phyloP scores from a whole-genome alignment of 2,888 invertebrate genomes.

The Cataglyphis livida region DNA sequence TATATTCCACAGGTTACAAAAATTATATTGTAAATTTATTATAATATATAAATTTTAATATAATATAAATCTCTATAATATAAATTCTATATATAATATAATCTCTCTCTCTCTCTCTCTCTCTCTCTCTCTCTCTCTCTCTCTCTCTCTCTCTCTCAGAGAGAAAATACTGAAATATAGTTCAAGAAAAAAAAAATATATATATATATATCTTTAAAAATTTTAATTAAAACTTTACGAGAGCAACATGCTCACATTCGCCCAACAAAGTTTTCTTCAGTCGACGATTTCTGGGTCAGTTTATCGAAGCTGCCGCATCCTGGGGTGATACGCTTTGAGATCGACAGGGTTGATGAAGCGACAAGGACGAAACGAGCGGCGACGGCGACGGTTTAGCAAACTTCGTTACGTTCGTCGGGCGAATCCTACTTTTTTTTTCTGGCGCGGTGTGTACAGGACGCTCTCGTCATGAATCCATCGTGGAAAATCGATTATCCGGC shows the following conservation, averaged over 20 bases:
- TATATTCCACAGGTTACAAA: neutral
- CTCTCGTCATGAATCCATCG: conserved; percentile 39
- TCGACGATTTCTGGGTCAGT: conserved; percentile 42
- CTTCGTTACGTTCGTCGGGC: conserved; percentile 56
- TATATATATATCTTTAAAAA: neutral
- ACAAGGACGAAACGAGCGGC: conserved; percentile 23
- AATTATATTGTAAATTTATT: neutral
- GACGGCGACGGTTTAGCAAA: conserved; percentile 67
- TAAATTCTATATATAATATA: too few relatives aligned
- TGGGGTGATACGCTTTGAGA: conserved; percentile 12
- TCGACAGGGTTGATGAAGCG: neutral
- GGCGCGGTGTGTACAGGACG: conserved; percentile 39
- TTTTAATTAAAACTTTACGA: neutral
- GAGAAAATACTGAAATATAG: too few relatives aligned
- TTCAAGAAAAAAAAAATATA: too few relatives aligned
- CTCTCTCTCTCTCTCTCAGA: too few relatives aligned
- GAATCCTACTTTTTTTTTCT: conserved; percentile 62
- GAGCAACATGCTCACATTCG: neutral
- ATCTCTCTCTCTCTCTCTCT: too few relatives aligned
- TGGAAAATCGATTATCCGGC: conserved; percentile 54
- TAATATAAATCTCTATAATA: too few relatives aligned
- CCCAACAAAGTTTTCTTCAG: neutral
- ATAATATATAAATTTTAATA: too few relatives aligned
- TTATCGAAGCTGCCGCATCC: conserved; percentile 37
- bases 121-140: too few relatives aligned